phyloP scores from a whole-genome alignment of 1,140 invertebrate genomes.

The Acromyrmex heyeri region DNA sequence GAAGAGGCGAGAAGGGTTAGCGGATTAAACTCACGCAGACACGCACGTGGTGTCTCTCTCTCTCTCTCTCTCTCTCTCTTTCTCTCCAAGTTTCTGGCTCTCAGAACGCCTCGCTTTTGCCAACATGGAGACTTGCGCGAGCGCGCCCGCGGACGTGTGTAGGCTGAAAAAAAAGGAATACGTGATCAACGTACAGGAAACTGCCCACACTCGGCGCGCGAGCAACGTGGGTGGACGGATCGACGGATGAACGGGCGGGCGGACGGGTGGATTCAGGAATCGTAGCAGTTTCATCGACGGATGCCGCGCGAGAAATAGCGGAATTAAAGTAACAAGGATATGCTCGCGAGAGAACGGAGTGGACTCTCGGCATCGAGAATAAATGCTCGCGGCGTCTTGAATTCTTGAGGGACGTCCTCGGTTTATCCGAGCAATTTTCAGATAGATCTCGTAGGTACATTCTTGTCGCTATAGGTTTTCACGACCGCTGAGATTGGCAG shows the following conservation, averaged over 20 bases:
- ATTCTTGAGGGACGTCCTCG: neutral
- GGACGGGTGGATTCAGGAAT: constrained; percentile 65
- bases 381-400: neutral
- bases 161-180: constrained; percentile 77
- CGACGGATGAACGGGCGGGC: constrained; percentile 65
- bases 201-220: constrained; percentile 79
- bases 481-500: neutral
- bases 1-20: constrained; percentile 23
- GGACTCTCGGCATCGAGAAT: constrained; percentile 1
- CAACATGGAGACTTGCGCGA: constrained; percentile 35
- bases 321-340: constrained; percentile 31
- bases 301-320: constrained; percentile 9
- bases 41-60: neutral
- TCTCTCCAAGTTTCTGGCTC: constrained; percentile 24
- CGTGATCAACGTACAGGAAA: constrained; percentile 82
- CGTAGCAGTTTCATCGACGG: constrained; percentile 54
- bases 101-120: constrained; percentile 55
- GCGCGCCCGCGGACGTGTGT: constrained; percentile 70
- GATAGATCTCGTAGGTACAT: neutral
- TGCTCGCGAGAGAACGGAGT: neutral
- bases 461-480: neutral
- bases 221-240: constrained; percentile 76
- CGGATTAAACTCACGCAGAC: constrained; percentile 35
- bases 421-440: neutral
- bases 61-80: neutral